These are phyloP conservation scores for Sebastes vulpes DNA, from an alignment of 2,797 vertebrate species.

Conservation along the genomic window DNA sequence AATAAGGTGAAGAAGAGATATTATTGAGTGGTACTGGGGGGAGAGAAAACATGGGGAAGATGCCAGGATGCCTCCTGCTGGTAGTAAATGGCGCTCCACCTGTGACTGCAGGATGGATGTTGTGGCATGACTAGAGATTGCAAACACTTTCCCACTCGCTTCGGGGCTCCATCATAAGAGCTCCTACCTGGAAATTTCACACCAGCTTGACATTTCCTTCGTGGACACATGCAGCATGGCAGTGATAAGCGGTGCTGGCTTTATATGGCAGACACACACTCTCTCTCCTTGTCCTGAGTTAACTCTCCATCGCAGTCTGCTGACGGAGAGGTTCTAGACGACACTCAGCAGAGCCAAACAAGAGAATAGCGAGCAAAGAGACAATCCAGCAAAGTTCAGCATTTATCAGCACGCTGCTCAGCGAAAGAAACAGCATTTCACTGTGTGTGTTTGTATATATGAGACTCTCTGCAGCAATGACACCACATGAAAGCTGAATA, in stretches of 20 bases:
- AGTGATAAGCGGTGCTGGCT: conserved; percentile 30
- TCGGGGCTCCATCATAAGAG: conserved; percentile 19
- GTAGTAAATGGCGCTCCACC: conserved; percentile 36
- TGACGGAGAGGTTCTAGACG: conserved; percentile 56
- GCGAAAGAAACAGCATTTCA: not conserved
- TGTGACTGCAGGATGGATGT: conserved; percentile 20
- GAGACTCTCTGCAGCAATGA: not conserved
- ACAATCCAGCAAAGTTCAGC: conserved; percentile 50
- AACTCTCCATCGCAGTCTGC: conserved; percentile 38
- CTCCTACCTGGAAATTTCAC: conserved; percentile 37
- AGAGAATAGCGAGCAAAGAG: conserved; percentile 32
- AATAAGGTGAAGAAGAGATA: not conserved
- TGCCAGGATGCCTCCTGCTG: conserved; percentile 71
- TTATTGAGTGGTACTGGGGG: not conserved
- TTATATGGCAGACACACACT: conserved; percentile 5
- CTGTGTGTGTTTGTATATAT: conserved; percentile 6
- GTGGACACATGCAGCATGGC: conserved; percentile 29
- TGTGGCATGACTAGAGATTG: conserved; percentile 7
- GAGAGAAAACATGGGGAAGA: conserved; percentile 15
- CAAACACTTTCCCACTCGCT: conserved; percentile 34
- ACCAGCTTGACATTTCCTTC: conserved; percentile 43
- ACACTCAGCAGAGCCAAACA: conserved; percentile 42
- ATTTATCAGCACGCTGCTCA: conserved; percentile 41
- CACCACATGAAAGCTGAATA: not conserved
- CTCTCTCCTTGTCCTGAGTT: conserved; percentile 30